Conservation (phyloP, 2,797 vertebrate species). For the Coracias cyanogaster region DNA sequence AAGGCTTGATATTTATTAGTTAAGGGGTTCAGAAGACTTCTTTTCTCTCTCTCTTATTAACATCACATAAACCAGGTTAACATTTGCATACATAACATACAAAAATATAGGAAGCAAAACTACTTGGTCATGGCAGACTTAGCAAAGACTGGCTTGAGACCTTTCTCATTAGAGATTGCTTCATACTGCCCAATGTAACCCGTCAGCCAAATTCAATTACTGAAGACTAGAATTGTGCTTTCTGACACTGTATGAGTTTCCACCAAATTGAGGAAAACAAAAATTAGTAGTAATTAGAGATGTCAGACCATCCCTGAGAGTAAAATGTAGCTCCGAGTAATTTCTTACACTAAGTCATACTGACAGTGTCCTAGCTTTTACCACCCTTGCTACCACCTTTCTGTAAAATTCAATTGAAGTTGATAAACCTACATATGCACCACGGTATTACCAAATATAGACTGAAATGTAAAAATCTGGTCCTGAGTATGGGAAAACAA, state of each 20-base stretch:
- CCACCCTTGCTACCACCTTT: accelerated
- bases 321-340: not conserved
- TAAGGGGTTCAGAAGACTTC: not conserved
- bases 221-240: not conserved
- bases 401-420: not conserved
- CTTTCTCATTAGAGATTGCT: not conserved
- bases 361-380: not conserved
- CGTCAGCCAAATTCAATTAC: not conserved
- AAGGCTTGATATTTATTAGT: not conserved
- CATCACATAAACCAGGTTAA: not conserved
- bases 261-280: not conserved
- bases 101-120: not conserved
- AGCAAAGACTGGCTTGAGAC: not conserved
- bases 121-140: not conserved
- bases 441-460: not conserved
- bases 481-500: not conserved
- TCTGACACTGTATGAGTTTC: not conserved
- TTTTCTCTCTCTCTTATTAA: not conserved
- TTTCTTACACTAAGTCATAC: not conserved
- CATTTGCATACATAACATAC: not conserved
- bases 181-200: not conserved
- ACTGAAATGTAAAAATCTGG: not conserved
- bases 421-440: not conserved
- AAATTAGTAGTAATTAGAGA: not conserved
- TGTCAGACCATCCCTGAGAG: not conserved